phyloP scores from a whole-genome alignment of 53 echinoderm and acorn worm genomes.

The Stichopus horrens region DNA sequence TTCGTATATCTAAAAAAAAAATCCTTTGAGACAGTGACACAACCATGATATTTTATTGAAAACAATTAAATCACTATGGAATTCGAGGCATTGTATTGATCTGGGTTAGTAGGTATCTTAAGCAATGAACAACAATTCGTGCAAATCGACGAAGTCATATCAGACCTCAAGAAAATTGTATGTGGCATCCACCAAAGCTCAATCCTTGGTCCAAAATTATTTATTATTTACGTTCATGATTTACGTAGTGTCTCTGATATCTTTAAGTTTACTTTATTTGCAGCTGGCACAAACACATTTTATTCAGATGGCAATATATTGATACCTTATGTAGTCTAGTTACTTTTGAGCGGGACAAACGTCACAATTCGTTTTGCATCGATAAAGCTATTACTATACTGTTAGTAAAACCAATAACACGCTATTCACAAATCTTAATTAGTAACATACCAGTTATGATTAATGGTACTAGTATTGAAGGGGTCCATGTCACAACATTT shows the following conservation, averaged over 20 bases:
- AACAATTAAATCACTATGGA: constrained; percentile 8
- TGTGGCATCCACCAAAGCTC: not conserved
- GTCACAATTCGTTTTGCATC: not conserved
- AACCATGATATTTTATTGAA: constrained; percentile 6
- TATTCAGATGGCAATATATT: not conserved
- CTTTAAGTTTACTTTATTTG: not conserved
- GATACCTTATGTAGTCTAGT: not conserved
- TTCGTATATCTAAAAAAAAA: not conserved
- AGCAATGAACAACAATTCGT: not conserved
- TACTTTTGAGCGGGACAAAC: not conserved
- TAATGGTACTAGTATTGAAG: not conserved
- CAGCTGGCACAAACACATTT: not conserved
- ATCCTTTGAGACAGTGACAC: not conserved
- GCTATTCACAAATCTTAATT: not conserved
- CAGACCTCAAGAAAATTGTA: not conserved
- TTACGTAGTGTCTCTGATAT: not conserved
- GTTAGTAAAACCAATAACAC: not conserved
- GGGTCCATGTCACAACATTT: not conserved
- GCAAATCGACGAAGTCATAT: not conserved
- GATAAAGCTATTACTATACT: not conserved
- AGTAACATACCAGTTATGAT: not conserved
- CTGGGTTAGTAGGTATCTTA: not conserved
- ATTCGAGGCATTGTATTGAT: not conserved
- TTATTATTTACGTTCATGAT: not conserved
- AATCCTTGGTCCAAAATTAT: not conserved